phyloP scores from a whole-genome alignment of 2,113 vertebrate species.

The Nannospalax galili region DNA sequence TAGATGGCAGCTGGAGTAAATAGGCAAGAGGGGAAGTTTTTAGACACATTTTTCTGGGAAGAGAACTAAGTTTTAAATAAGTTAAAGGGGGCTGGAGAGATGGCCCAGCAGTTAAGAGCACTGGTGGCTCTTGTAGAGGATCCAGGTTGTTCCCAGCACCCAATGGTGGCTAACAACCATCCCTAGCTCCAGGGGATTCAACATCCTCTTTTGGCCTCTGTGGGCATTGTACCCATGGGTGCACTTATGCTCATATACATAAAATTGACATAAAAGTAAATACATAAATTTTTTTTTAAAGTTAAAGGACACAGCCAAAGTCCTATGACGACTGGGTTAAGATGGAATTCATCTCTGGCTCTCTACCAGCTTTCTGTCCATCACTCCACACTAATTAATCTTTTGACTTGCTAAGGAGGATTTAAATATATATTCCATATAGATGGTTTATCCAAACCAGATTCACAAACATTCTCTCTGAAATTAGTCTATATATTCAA shows the following conservation, averaged over 20 bases:
- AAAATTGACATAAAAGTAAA: no score
- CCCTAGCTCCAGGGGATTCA: no score
- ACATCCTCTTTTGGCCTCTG: no score
- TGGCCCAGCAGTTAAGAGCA: no score
- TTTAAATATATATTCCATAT: neutral
- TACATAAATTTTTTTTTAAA: no score
- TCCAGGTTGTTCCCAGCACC: no score
- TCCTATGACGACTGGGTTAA: neutral
- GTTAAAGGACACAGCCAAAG: neutral
- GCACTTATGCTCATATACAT: no score
- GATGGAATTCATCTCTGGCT: constrained; percentile 9
- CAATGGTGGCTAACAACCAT: no score
- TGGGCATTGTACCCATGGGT: no score
- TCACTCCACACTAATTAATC: neutral
- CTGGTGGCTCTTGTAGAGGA: no score
- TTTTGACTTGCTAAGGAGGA: neutral
- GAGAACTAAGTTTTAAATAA: neutral
- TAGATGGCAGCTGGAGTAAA: neutral
- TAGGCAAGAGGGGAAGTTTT: neutral
- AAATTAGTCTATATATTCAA: neutral
- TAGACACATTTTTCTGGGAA: neutral
- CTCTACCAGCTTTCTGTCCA: neutral
- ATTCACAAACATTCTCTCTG: neutral
- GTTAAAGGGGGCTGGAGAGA: no score
- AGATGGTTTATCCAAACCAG: neutral